phyloP scores from a whole-genome alignment of 2,888 invertebrate genomes.

The Pseudococcus viburni region DNA sequence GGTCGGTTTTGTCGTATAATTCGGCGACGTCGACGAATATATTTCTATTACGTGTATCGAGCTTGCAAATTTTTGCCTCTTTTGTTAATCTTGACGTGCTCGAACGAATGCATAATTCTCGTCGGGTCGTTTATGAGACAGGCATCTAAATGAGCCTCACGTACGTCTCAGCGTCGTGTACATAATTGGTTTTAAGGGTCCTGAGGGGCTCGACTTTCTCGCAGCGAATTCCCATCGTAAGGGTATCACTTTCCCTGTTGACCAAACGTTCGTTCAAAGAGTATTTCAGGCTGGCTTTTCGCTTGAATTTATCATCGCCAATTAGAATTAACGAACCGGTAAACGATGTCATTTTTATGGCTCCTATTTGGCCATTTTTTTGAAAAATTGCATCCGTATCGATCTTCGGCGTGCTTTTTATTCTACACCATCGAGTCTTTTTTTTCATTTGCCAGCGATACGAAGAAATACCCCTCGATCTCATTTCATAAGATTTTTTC shows the following conservation, averaged over 20 bases:
- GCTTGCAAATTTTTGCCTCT: no score
- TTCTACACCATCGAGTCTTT: neutral
- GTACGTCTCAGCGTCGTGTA: neutral
- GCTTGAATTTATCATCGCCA: neutral
- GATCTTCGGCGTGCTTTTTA: neutral
- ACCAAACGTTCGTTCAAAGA: neutral
- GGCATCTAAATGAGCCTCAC: neutral
- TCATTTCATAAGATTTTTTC: neutral
- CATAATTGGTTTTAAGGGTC: neutral
- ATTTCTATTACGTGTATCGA: neutral
- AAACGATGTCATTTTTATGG: conserved; percentile 20
- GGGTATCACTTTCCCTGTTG: neutral
- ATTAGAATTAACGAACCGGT: conserved; percentile 16
- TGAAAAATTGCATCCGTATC: neutral
- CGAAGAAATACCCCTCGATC: neutral
- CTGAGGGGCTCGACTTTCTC: neutral
- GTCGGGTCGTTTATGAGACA: neutral
- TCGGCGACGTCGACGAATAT: neutral
- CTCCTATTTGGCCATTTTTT: neutral
- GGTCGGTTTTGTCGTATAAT: neutral
- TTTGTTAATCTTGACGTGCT: neutral
- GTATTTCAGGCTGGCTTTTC: no score
- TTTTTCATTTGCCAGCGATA: neutral
- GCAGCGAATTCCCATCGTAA: neutral
- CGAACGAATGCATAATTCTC: neutral